Percentiles rank a stretch among this genome's conserved stretches.
These are phyloP conservation scores for Hydrolagus colliei DNA, from an alignment of 2,797 vertebrate genomes.

Conservation along the genomic window DNA sequence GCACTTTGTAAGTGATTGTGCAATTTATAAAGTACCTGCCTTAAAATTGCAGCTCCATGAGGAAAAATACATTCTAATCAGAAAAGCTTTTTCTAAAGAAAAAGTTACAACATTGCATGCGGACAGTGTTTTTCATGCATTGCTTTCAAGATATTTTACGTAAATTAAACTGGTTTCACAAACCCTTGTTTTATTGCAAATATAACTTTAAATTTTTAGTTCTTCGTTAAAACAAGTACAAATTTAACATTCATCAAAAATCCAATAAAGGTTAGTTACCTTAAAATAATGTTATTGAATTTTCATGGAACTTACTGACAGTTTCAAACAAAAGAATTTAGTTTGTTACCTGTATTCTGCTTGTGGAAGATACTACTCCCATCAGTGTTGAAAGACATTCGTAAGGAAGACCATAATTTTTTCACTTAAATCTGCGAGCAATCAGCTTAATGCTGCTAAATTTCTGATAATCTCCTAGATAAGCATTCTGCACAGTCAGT, in stretches of 20 bases:
- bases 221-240: neutral
- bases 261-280: neutral
- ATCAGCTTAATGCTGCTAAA: constrained; percentile 40
- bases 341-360: neutral
- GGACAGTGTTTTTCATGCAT: neutral
- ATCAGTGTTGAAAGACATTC: constrained; percentile 22
- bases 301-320: constrained; percentile 5
- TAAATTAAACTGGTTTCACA: neutral
- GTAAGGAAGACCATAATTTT: constrained; percentile 32
- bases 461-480: constrained; percentile 51
- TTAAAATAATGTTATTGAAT: neutral
- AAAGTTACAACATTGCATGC: neutral
- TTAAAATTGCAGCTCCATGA: neutral
- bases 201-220: neutral
- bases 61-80: neutral
- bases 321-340: neutral
- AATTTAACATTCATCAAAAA: neutral
- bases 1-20: neutral
- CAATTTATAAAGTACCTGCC: neutral
- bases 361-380: neutral
- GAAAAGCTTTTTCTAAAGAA: neutral
- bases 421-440: constrained; percentile 39
- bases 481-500: constrained; percentile 46
- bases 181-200: neutral
- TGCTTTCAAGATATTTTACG: neutral